phyloP scores from a whole-genome alignment of 2,113 vertebrate genomes.

The Psittacus erithacus region DNA sequence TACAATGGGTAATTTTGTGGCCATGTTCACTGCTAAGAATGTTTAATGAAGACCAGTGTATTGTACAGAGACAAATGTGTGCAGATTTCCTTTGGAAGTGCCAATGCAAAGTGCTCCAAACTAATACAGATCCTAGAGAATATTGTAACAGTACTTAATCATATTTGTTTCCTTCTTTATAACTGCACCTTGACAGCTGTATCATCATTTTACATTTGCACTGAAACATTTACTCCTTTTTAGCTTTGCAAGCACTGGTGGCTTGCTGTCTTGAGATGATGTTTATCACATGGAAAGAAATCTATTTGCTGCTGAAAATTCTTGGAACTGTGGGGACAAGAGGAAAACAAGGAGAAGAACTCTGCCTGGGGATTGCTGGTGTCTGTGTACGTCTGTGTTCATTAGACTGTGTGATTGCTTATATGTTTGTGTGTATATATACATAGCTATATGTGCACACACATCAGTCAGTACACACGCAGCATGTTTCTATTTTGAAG shows the following conservation, averaged over 20 bases:
- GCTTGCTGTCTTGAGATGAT: conserved; percentile 80
- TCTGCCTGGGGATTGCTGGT: conserved; percentile 8
- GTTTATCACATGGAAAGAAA: conserved; percentile 76
- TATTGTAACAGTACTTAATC: conserved; percentile 52
- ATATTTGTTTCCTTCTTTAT: conserved; percentile 53
- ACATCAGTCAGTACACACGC: not conserved
- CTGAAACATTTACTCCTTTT: conserved; percentile 75
- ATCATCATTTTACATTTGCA: conserved; percentile 77
- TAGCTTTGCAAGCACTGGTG: conserved; percentile 83
- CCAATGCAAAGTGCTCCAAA: conserved; percentile 65
- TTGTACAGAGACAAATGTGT: conserved; percentile 66
- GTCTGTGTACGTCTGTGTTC: conserved; percentile 1
- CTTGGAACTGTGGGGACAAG: conserved; percentile 61
- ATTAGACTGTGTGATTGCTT: conserved; percentile 43
- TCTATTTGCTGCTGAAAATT: conserved; percentile 81
- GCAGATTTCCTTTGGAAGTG: conserved; percentile 63
- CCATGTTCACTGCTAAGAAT: conserved; percentile 52
- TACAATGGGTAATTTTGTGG: conserved; percentile 59
- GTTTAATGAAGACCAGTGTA: conserved; percentile 66
- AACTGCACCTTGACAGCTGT: conserved; percentile 72
- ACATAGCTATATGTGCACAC: conserved; percentile 42
- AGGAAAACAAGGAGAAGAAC: conserved; percentile 37
- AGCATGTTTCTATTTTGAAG: conserved; percentile 32
- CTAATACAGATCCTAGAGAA: conserved; percentile 50
- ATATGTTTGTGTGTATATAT: conserved; percentile 48